Evolutionary conservation across 2,113 vertebrate genomes (phyloP).

Genomic region (Pseudorasbora parva): DNA sequence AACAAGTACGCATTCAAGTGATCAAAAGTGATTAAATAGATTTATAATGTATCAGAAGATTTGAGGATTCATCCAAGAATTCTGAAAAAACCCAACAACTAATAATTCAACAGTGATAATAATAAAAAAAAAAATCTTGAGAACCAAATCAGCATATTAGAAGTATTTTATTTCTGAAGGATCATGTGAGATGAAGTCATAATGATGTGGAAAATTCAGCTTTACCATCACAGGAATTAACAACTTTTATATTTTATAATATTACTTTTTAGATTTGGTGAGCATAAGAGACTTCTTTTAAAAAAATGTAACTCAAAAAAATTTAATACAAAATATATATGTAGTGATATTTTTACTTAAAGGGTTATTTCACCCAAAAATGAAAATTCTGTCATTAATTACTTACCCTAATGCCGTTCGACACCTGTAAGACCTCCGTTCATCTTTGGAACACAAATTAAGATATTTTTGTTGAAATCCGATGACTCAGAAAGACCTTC

Average conservation of each 20-base stretch:
- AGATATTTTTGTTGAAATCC: too few relatives aligned
- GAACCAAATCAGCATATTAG: not conserved
- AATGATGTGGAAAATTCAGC: too few relatives aligned
- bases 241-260: too few relatives aligned
- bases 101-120: not conserved
- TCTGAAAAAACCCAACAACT: not conserved
- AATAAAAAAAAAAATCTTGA: not conserved
- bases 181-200: conserved; percentile 1
- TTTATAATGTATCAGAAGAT: not conserved
- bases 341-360: not conserved
- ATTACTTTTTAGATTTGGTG: not conserved
- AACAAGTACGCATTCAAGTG: too few relatives aligned
- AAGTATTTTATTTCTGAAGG: not conserved
- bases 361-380: too few relatives aligned
- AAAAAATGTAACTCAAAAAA: not conserved
- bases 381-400: too few relatives aligned
- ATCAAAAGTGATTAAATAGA: not conserved
- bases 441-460: too few relatives aligned
- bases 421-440: too few relatives aligned
- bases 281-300: not conserved
- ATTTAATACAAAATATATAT: too few relatives aligned
- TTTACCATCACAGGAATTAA: too few relatives aligned
- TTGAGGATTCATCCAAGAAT: not conserved
- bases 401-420: too few relatives aligned
- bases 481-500: too few relatives aligned